A percentile compares a stretch with the other conserved stretches of the same genome.
These are phyloP conservation scores for Typhlichthys subterraneus DNA, from an alignment of 2,797 vertebrate species.

Conservation along the genomic window DNA sequence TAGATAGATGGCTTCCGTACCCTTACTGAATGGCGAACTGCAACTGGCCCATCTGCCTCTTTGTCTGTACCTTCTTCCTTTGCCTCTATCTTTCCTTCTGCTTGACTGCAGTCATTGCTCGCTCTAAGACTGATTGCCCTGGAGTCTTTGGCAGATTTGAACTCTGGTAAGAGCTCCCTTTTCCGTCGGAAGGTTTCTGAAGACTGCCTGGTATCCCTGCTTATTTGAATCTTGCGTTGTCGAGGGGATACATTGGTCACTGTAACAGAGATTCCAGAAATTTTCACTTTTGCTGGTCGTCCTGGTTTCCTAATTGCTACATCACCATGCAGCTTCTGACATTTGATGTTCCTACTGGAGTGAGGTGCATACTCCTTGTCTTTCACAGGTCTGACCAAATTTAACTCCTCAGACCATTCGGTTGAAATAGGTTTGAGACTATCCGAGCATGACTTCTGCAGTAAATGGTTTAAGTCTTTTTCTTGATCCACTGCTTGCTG, in stretches of 20 bases:
- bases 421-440: conserved; percentile 35
- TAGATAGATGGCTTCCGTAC: conserved; percentile 87
- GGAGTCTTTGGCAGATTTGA: conserved; percentile 70
- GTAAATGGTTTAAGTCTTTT: conserved; percentile 45
- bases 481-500: conserved; percentile 55
- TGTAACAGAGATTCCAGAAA: conserved; percentile 93
- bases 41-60: conserved; percentile 43
- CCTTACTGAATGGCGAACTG: conserved; percentile 84
- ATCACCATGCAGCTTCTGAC: conserved; percentile 77
- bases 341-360: conserved; percentile 79
- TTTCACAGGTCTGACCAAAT: conserved; percentile 82
- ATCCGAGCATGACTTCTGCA: conserved; percentile 45
- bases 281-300: conserved; percentile 92
- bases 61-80: conserved; percentile 31
- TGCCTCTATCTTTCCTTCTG: conserved; percentile 36
- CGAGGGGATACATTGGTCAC: conserved; percentile 87
- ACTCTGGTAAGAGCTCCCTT: conserved; percentile 52
- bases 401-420: conserved; percentile 68
- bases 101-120: conserved; percentile 41
- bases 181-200: conserved; percentile 37
- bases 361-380: conserved; percentile 71
- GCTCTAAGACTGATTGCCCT: conserved; percentile 63
- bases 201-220: conserved; percentile 71
- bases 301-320: conserved; percentile 86
- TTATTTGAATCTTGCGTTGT: conserved; percentile 88